These are phyloP conservation scores for Noctuana brunneofusca DNA, from an alignment of 2,888 invertebrate genomes.

Conservation along the genomic window DNA sequence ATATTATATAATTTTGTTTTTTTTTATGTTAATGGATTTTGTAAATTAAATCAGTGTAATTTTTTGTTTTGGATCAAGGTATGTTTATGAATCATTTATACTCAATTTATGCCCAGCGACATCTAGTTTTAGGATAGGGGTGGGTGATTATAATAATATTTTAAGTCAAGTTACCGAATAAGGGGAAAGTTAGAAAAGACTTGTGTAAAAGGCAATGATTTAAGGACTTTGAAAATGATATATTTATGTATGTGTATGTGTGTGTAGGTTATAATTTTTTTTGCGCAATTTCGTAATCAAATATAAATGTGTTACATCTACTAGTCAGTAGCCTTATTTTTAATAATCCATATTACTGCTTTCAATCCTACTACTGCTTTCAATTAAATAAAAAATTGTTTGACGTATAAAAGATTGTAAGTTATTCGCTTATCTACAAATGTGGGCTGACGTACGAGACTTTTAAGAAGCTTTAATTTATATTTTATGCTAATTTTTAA, in stretches of 20 bases:
- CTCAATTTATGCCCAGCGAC: conserved; percentile 16
- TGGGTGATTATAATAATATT: neutral
- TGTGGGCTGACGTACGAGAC: neutral
- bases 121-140: conserved; percentile 26
- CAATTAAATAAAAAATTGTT: neutral
- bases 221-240: conserved; percentile 15
- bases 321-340: conserved; percentile 30
- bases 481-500: neutral
- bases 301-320: conserved; percentile 25
- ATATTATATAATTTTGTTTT: no score
- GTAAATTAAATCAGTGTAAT: neutral
- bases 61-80: no score
- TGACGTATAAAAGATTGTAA: neutral
- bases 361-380: conserved; percentile 1
- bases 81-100: neutral
- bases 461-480: conserved; percentile 3
- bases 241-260: conserved; percentile 11
- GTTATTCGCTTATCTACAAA: neutral
- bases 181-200: conserved; percentile 17
- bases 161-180: conserved; percentile 6
- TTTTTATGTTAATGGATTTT: neutral
- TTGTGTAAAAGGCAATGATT: conserved; percentile 19
- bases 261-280: conserved; percentile 22
- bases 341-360: neutral
- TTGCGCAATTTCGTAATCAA: conserved; percentile 13